A percentile compares a stretch with the other conserved stretches of the same genome.
Evolutionary conservation across 2,888 invertebrate species (phyloP).

Genomic region (Drosophila tanythrix): DNA sequence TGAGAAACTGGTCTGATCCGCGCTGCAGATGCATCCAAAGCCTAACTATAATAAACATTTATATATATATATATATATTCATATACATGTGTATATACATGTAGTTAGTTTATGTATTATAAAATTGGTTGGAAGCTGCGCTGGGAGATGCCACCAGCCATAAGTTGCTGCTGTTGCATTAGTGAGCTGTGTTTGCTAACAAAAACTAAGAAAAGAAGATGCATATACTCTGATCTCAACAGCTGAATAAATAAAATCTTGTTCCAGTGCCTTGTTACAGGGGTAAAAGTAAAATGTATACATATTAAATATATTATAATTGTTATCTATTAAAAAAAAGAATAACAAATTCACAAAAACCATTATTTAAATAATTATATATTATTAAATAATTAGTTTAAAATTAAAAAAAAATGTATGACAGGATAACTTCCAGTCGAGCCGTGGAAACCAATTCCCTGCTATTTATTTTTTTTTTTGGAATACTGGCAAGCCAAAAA

Average conservation of each 20-base stretch:
- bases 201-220: background rate
- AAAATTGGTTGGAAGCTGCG: slow-evolving; percentile 64
- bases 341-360: background rate
- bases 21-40: slow-evolving; percentile 41
- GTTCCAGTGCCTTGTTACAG: background rate
- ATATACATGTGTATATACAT: slow-evolving; percentile 11
- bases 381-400: background rate
- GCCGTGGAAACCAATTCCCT: background rate
- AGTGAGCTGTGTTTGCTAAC: slow-evolving; percentile 40
- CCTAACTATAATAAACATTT: slow-evolving; percentile 9
- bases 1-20: slow-evolving; percentile 69
- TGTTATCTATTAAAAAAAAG: too few species aligned
- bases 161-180: slow-evolving; percentile 38
- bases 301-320: background rate
- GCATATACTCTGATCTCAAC: background rate
- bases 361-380: background rate
- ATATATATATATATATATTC: slow-evolving; percentile 7
- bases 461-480: slow-evolving; percentile 25
- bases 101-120: slow-evolving; percentile 66
- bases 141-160: slow-evolving; percentile 62
- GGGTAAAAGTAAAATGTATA: background rate
- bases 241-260: background rate
- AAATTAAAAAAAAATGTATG: background rate
- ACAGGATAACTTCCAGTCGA: slow-evolving; percentile 25
- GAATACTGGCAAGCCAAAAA: slow-evolving; percentile 46